Evolutionary conservation across 2,113 vertebrate species (phyloP).

Genomic region (Procavia capensis): DNA sequence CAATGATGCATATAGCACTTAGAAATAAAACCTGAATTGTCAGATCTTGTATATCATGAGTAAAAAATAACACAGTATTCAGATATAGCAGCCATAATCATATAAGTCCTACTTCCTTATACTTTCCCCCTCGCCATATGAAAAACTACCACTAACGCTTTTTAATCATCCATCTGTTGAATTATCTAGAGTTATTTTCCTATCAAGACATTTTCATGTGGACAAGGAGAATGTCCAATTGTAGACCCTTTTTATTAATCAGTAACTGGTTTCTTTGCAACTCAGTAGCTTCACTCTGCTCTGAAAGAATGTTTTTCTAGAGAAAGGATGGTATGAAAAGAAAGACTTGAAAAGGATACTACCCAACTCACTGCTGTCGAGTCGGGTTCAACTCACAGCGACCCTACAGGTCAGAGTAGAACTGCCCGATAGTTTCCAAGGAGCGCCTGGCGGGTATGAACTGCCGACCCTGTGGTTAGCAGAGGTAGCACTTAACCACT

Average conservation of each 20-base stretch:
- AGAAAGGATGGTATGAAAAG: fast-evolving
- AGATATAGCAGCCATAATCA: not conserved
- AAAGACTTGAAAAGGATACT: no score
- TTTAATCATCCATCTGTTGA: not conserved
- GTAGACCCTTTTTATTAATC: not conserved
- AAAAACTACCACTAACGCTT: not conserved
- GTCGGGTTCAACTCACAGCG: no score
- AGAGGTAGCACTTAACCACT: no score
- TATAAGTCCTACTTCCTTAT: not conserved
- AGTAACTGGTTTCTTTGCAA: not conserved
- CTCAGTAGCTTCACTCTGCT: not conserved
- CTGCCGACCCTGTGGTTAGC: no score
- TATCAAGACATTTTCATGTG: not conserved
- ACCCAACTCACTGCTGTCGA: no score
- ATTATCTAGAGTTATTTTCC: not conserved
- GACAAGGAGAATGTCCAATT: not conserved
- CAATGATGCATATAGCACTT: no score
- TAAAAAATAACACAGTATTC: not conserved
- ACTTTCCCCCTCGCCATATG: not conserved
- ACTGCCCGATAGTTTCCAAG: no score
- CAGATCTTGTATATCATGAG: no score
- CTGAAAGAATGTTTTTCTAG: not conserved
- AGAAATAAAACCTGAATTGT: no score
- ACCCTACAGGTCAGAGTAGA: no score
- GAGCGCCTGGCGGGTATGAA: no score